Conservation (phyloP, 2,888 invertebrate genomes). For the Chelonus formosanus region DNA sequence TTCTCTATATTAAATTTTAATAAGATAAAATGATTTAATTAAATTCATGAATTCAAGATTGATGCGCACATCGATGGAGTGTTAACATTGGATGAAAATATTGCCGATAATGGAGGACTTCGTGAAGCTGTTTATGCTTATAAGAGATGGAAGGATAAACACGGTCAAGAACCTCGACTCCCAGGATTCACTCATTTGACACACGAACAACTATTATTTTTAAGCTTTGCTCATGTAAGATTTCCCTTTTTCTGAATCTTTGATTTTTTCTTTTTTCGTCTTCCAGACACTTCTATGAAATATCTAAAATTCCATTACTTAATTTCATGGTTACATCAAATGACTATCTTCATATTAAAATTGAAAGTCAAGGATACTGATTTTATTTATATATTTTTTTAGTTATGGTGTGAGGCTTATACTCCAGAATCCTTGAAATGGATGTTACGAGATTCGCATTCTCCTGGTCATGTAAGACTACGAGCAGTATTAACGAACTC, state of each 20-base stretch:
- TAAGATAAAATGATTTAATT: no score
- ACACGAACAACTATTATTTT: conserved; percentile 80
- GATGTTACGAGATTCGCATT: conserved; percentile 78
- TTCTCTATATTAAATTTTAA: no score
- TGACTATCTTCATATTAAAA: neutral
- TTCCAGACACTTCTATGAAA: neutral
- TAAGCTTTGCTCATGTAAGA: conserved; percentile 82
- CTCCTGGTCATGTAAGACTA: conserved; percentile 76
- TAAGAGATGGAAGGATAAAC: conserved; percentile 68
- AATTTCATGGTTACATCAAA: neutral
- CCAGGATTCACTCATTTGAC: conserved; percentile 79
- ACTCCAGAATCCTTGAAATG: conserved; percentile 72
- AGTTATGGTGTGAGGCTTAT: conserved; percentile 87
- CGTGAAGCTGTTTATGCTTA: conserved; percentile 78
- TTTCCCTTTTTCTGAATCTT: neutral
- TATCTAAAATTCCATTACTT: neutral
- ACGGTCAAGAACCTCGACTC: conserved; percentile 72
- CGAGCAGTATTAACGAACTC: conserved; percentile 77
- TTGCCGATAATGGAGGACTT: conserved; percentile 85
- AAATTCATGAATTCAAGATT: conserved; percentile 43
- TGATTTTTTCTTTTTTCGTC: neutral
- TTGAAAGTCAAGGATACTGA: neutral
- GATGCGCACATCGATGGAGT: conserved; percentile 75
- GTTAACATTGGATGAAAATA: conserved; percentile 81
- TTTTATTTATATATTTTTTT: conserved; percentile 43